These are phyloP conservation scores for Melikaiella ostensackeni DNA, from an alignment of 2,888 invertebrate species.

Conservation along the genomic window DNA sequence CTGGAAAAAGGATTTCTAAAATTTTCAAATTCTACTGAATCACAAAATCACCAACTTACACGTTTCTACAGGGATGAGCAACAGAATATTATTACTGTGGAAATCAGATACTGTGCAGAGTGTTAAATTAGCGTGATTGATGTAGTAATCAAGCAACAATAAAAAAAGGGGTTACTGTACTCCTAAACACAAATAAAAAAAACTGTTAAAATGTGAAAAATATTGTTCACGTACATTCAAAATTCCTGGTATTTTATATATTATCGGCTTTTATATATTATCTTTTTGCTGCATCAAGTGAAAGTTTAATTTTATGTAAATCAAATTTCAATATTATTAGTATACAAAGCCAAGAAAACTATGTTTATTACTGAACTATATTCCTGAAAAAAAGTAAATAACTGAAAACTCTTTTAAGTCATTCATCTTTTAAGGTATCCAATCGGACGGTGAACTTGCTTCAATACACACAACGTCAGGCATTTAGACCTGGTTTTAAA, in stretches of 20 bases:
- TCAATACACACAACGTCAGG: neutral
- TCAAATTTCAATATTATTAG: neutral
- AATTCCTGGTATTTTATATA: neutral
- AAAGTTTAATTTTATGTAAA: neutral
- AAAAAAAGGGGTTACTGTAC: conserved; percentile 11
- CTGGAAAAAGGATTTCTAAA: conserved; percentile 19
- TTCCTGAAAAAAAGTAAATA: too few relatives aligned
- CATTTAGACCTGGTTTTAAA: neutral
- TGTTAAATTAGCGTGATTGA: conserved; percentile 21
- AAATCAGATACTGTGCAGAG: conserved; percentile 23
- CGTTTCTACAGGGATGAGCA: conserved; percentile 30
- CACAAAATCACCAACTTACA: conserved; percentile 34
- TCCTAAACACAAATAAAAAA: conserved; percentile 21
- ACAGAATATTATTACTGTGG: conserved; percentile 16
- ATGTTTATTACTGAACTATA: neutral
- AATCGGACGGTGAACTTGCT: neutral
- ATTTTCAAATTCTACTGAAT: conserved; percentile 37
- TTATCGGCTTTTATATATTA: conserved; percentile 1
- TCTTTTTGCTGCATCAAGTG: too few relatives aligned
- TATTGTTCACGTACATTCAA: neutral
- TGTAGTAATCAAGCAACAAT: neutral
- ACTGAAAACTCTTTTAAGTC: too few relatives aligned
- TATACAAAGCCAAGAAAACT: neutral
- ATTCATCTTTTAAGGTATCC: too few relatives aligned
- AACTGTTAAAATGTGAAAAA: neutral